Evolutionary conservation across 2,797 vertebrate genomes (phyloP).

Genomic region (Halcyon smyrnensis): DNA sequence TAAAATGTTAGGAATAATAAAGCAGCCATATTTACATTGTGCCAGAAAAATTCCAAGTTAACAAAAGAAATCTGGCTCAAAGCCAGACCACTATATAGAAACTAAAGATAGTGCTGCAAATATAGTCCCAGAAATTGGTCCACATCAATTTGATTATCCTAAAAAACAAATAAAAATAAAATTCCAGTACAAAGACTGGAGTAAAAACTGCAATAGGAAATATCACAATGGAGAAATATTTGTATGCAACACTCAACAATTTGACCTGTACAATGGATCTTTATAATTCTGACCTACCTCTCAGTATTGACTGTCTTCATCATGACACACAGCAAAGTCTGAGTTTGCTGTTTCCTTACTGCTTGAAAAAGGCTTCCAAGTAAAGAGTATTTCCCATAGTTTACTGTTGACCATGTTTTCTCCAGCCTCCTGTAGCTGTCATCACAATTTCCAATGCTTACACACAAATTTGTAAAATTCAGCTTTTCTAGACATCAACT

Average conservation of each 20-base stretch:
- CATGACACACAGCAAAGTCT: not conserved
- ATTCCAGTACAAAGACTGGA: not conserved
- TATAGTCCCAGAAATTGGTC: conserved; percentile 46
- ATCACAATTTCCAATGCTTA: not conserved
- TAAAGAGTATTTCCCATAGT: not conserved
- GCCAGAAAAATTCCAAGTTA: conserved; percentile 52
- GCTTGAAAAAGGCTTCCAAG: not conserved
- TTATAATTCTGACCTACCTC: not conserved
- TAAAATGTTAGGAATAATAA: conserved; percentile 50
- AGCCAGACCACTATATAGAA: conserved; percentile 66
- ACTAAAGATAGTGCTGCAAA: conserved; percentile 64
- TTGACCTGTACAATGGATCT: not conserved
- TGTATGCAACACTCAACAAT: not conserved
- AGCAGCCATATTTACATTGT: conserved; percentile 36
- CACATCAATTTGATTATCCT: conserved; percentile 48
- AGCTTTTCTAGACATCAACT: not conserved
- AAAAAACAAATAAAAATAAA: not conserved
- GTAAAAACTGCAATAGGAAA: not conserved
- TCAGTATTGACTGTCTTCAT: not conserved
- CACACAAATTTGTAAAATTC: not conserved
- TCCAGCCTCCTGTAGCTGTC: not conserved
- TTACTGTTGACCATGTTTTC: not conserved
- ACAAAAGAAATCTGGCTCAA: conserved; percentile 62
- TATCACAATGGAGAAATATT: not conserved
- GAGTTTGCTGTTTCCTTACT: not conserved